Evolutionary conservation across 1,140 invertebrate genomes (phyloP).

Genomic region (Scylla paramamosain): DNA sequence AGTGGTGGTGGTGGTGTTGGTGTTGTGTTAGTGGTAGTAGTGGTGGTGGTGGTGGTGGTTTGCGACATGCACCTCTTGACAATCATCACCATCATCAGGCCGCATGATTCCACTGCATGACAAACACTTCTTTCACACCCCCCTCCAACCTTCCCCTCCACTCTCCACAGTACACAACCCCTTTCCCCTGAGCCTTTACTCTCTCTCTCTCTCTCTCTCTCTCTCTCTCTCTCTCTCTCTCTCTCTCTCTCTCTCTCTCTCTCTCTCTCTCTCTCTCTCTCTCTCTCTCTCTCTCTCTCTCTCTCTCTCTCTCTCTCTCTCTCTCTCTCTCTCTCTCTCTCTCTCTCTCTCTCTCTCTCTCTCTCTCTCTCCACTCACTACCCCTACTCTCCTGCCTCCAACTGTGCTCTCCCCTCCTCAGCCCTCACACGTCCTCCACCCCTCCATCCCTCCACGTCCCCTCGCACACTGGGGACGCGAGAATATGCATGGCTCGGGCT

Average conservation of each 20-base stretch:
- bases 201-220: conserved; percentile 30
- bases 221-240: conserved; percentile 30
- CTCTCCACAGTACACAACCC: too few species aligned
- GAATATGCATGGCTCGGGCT: too few species aligned
- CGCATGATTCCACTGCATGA: too few species aligned
- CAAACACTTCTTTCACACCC: too few species aligned
- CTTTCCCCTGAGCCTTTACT: neutral
- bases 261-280: conserved; percentile 42
- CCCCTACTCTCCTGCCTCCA: neutral
- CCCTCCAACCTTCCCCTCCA: too few species aligned
- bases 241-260: conserved; percentile 33
- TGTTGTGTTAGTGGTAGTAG: too few species aligned
- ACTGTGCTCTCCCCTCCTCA: neutral
- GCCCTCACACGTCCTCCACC: neutral
- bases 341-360: conserved; percentile 8
- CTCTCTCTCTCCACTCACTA: neutral
- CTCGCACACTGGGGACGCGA: neutral
- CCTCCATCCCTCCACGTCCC: neutral
- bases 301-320: neutral
- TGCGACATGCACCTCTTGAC: too few species aligned
- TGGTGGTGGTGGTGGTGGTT: too few species aligned
- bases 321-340: neutral
- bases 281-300: neutral
- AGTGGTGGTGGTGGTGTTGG: too few species aligned
- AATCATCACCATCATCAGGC: too few species aligned